Conservation (phyloP, 2,888 invertebrate species). For the Masnerella sp. region DNA sequence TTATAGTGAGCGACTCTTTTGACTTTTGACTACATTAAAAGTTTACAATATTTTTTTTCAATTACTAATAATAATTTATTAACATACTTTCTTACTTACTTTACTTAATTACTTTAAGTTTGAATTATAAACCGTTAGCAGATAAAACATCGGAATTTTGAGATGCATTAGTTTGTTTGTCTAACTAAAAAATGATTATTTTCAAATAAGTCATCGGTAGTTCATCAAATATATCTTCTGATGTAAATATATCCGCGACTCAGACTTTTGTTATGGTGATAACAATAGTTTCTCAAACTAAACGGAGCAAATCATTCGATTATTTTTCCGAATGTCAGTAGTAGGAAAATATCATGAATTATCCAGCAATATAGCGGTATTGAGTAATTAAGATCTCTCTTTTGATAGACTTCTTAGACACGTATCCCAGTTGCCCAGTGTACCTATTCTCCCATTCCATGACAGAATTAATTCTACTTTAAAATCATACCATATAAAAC, state of each 20-base stretch:
- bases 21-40: no score
- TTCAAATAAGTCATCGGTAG: neutral
- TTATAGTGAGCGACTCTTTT: no score
- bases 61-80: no score
- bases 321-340: conserved; percentile 43
- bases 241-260: neutral
- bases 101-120: no score
- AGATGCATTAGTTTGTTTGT: no score
- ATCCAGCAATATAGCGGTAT: conserved; percentile 57
- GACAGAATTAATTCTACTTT: conserved; percentile 31
- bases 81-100: no score
- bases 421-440: conserved; percentile 53
- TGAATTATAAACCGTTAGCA: no score
- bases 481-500: no score
- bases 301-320: conserved; percentile 40
- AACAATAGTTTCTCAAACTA: conserved; percentile 20
- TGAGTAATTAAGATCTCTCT: conserved; percentile 54
- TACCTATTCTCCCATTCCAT: conserved; percentile 39
- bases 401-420: conserved; percentile 57
- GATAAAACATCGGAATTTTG: no score
- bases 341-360: conserved; percentile 52
- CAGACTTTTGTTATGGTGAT: conserved; percentile 20
- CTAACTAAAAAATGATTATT: no score
- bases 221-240: no score
- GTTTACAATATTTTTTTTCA: no score